Base-by-base conservation (phyloP, 2,888 invertebrate species). In the Liodrosophila aerea region DNA sequence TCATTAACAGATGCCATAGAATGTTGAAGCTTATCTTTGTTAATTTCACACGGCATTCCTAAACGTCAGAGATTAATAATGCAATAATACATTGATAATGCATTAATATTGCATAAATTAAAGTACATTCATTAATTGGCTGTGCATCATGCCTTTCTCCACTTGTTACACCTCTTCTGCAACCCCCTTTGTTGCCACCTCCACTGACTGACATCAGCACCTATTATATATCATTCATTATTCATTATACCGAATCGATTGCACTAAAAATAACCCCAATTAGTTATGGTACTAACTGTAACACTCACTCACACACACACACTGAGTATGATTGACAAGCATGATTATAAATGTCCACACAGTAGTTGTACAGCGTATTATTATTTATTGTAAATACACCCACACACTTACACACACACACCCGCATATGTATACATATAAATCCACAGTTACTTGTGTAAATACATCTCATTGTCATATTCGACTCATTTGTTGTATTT, bases 401-500 rank as follows among this genome's bases (percentile, higher is more conserved):
- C 37, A 37, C 37, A 39, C 1, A n/a, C 18, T 9, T 16, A n/a
- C 16, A 11, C 15, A 37, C 39, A 18, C n/a, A 5, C 0, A n/a
- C 11, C n/a, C 16, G 7, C n/a, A 18, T 11, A 16, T 13, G 36
- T n/a, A 12, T 13, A 12, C 12, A 15, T 27, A 2, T 18, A 12
- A 8, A 27, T 30, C 39, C 31, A 18, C 4, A 13, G 34, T 18
- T 36, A 30, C 16, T n/a, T 22, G 27, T 37, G 29, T 37, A 11
- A 30, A 22, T 39, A 16, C 39, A 47, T 9, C 33, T 47, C 16
- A 13, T 31, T 47, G 40, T 47, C 33, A 40, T 40, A 34, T 40
- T 31, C 39, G 40, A 37, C 41, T 57, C 50, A 34, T 50, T 56
- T 49, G 41, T 36, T 43, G 50, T 40, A 56, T 49, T 56, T 56